phyloP scores from a whole-genome alignment of 2,888 invertebrate species.

The Apomyelois bistriatella region DNA sequence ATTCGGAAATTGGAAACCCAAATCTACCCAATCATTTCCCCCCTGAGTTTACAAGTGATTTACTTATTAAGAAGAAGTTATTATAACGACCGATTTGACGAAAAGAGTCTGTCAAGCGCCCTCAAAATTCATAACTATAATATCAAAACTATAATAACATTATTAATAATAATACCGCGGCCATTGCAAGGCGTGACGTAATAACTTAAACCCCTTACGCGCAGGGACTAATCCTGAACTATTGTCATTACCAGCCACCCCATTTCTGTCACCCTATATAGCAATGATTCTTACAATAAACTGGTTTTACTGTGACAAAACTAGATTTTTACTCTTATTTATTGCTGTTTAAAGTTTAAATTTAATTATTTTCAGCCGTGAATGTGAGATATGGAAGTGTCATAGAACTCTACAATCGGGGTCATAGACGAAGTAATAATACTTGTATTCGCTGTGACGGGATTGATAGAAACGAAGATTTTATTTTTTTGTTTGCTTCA shows the following conservation, averaged over 20 bases:
- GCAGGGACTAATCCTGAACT: slow-evolving; percentile 55
- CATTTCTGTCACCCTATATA: slow-evolving; percentile 42
- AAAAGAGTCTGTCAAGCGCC: too few species aligned
- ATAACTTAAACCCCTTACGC: slow-evolving; percentile 66
- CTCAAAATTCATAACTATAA: slow-evolving; percentile 15
- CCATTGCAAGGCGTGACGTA: slow-evolving; percentile 64
- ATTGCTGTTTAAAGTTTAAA: slow-evolving; percentile 28
- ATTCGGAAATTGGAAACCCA: too few species aligned
- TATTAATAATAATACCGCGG: slow-evolving; percentile 42
- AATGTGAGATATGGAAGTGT: slow-evolving; percentile 30
- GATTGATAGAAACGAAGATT: not conserved
- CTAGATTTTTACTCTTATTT: not conserved
- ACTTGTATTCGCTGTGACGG: slow-evolving; percentile 14
- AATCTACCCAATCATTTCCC: not conserved
- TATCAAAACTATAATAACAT: slow-evolving; percentile 21
- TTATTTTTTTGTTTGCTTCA: too few species aligned
- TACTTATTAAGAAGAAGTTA: not conserved
- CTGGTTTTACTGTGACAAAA: slow-evolving; percentile 13
- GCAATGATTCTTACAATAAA: slow-evolving; percentile 27
- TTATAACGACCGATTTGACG: too few species aligned
- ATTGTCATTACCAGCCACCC: slow-evolving; percentile 65
- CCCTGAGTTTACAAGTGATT: slow-evolving; percentile 1
- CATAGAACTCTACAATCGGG: slow-evolving; percentile 34
- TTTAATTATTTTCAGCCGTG: slow-evolving; percentile 21
- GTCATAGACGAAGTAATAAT: slow-evolving; percentile 33